These are phyloP conservation scores for Leptopilina drosophilae DNA, from an alignment of 2,888 invertebrate genomes.

Conservation along the genomic window DNA sequence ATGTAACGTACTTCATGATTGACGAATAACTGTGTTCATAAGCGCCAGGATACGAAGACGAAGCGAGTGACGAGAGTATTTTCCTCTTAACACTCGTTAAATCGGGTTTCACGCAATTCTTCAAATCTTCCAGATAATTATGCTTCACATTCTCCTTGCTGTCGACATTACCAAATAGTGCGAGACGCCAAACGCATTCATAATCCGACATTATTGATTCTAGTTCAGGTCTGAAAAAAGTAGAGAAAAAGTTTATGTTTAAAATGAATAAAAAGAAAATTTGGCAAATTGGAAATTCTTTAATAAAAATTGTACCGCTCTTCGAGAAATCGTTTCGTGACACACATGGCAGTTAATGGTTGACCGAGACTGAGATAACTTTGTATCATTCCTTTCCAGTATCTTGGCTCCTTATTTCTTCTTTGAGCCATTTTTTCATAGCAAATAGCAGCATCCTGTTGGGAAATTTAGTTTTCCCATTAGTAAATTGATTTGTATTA, in stretches of 20 bases:
- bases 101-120: conserved; percentile 75
- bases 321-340: conserved; percentile 84
- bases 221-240: conserved; percentile 77
- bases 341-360: conserved; percentile 88
- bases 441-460: conserved; percentile 89
- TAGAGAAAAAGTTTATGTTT: background rate
- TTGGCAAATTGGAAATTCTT: background rate
- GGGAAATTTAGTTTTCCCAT: no score
- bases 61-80: conserved; percentile 82
- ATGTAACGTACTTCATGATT: conserved; percentile 79
- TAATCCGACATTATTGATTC: conserved; percentile 82
- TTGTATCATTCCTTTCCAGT: conserved; percentile 86
- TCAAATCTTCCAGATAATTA: conserved; percentile 75
- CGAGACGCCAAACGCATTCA: conserved; percentile 93
- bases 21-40: conserved; percentile 87
- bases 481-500: no score
- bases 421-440: conserved; percentile 89
- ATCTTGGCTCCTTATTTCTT: conserved; percentile 74
- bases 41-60: conserved; percentile 85
- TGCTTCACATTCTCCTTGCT: conserved; percentile 70
- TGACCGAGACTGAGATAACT: conserved; percentile 93
- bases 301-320: conserved; percentile 73
- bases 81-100: conserved; percentile 73
- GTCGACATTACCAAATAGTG: conserved; percentile 89
- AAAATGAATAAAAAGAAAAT: background rate